Evolutionary conservation across 2,888 invertebrate species (phyloP), one percentile per base, ranked within the genome.

Genomic region (Toxonevra muliebris): DNA sequence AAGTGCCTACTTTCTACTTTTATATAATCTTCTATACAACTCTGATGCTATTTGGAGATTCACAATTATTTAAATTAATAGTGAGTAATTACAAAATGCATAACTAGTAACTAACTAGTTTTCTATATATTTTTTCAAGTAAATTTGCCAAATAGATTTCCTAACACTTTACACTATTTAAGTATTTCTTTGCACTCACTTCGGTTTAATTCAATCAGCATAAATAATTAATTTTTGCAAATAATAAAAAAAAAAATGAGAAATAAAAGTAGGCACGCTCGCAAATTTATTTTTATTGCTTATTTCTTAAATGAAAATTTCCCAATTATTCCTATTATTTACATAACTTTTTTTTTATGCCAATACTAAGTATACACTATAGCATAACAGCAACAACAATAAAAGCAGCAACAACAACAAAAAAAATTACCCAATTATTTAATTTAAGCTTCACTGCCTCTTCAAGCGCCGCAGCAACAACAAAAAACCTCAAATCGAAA

Each of bases 401-500:
- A n/a, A n/a, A n/a, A 12, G 8, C 15, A 48, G 8, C 48, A 48
- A 48, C 48, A 48, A 15, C 48, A 48, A 48, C 48, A 48, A 48
- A 2, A 48, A 48, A 2, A 48, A 48, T 48, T 48, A 48, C 48
- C 48, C 48, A 48, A 48, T 48, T 48, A 48, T 48, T 48, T 48
- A 48, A 48, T 48, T 48, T 48, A 48, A 48, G 48, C 48, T 8
- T 48, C 13, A 48, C 12, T 48, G 48, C 12, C 15, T 12, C 15
- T 48, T 48, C 13, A 48, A 48, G 48, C 48, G 15, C 15, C 8
- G 48, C 15, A n/a, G 8, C 8, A 15, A 15, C 48, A 30, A 30
- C 30, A 30, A 30, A 30, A 30, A 30, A 30, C 30, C 30, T 30
- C 30, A 30, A 30, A 30, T 68, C 70, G 70, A 70, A 72, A 71